These are phyloP conservation scores for Miltochrista miniata DNA, from an alignment of 2,888 invertebrate genomes.

Conservation along the genomic window DNA sequence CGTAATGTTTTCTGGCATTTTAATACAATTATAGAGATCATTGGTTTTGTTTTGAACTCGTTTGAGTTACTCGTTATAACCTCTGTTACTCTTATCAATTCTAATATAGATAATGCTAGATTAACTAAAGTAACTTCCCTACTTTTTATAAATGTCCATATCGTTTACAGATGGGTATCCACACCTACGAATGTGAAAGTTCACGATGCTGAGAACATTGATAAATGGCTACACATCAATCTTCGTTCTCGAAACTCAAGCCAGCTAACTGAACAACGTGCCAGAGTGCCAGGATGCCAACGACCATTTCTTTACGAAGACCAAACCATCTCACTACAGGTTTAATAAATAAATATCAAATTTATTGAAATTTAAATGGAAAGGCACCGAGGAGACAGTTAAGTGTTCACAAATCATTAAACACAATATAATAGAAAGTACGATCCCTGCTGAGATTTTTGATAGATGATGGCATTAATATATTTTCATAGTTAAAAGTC, in stretches of 20 bases:
- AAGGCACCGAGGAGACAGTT: conserved; percentile 19
- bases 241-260: conserved; percentile 41
- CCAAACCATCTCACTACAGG: conserved; percentile 7
- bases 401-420: conserved; percentile 26
- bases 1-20: no score
- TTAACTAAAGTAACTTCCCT: no score
- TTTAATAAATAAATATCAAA: conserved; percentile 31
- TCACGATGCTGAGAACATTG: conserved; percentile 28
- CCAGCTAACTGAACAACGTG: conserved; percentile 6
- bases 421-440: conserved; percentile 23
- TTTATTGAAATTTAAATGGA: conserved; percentile 17
- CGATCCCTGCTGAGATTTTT: conserved; percentile 20
- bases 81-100: no score
- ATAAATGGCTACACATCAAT: conserved; percentile 51
- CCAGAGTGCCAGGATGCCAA: conserved; percentile 13
- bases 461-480: conserved; percentile 12
- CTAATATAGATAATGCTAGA: no score
- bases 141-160: no score
- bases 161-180: conserved; percentile 20
- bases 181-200: conserved; percentile 23
- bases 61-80: conserved; percentile 1
- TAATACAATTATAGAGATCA: no score
- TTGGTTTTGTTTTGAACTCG: conserved; percentile 22
- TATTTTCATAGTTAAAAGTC: no score
- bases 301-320: conserved; percentile 1